Conservation (phyloP, 2,888 invertebrate species). For the Pseudoips prasinana region DNA sequence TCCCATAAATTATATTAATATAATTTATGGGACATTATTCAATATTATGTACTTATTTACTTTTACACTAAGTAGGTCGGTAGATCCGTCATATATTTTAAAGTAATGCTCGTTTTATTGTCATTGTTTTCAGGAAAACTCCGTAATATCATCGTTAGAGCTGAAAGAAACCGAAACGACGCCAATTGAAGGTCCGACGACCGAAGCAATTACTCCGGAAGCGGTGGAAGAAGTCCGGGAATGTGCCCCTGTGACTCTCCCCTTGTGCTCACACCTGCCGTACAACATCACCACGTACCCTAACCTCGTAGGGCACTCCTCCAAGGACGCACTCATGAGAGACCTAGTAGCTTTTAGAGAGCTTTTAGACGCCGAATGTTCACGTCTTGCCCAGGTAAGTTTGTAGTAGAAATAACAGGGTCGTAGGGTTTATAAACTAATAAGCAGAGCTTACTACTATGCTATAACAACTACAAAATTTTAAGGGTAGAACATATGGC, state of each 20-base stretch:
- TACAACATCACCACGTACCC: conserved; percentile 93
- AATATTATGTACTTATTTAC: too few species aligned
- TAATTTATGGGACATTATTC: too few species aligned
- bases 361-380: conserved; percentile 95
- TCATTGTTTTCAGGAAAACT: conserved; percentile 70
- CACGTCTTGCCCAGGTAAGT: conserved; percentile 87
- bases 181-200: conserved; percentile 59
- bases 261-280: conserved; percentile 86
- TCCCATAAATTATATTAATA: too few species aligned
- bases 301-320: conserved; percentile 87
- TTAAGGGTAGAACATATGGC: too few species aligned
- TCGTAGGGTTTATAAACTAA: too few species aligned
- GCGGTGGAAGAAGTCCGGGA: conserved; percentile 84
- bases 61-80: too few species aligned
- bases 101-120: too few species aligned
- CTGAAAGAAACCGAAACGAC: conserved; percentile 65
- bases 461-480: too few species aligned
- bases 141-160: conserved; percentile 69
- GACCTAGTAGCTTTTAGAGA: conserved; percentile 92
- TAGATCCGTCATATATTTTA: too few species aligned
- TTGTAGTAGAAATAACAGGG: neutral
- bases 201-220: conserved; percentile 57
- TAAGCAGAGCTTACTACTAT: too few species aligned
- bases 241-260: conserved; percentile 85
- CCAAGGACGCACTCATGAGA: conserved; percentile 83